Evolutionary conservation across 2,797 vertebrate genomes (phyloP), one percentile per base, ranked within the genome.

Genomic region (Selene dorsalis): DNA sequence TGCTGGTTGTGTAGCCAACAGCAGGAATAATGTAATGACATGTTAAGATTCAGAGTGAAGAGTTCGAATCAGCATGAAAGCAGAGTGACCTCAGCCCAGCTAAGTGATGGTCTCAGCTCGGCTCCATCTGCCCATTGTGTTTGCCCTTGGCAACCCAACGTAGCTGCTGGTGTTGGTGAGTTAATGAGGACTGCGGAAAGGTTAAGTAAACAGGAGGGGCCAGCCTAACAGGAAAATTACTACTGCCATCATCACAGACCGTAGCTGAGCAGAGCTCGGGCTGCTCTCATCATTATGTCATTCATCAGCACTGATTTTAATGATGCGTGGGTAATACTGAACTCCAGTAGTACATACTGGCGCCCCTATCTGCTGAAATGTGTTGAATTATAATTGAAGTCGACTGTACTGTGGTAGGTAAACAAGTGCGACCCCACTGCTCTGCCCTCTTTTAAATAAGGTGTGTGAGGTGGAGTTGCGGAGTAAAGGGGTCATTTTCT

Each of bases 141-240:
- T 92, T 94, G 93, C 92, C 92, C 92, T 89, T 93, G 92, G 94
- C 94, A 94, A 91, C 92, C 90, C 87, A 86, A 89, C 87, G 82
- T 89, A 89, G 88, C 86, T 76, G 82, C 85, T 87, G 84, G 89
- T 89, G 89, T 86, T 90, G 89, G 88, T 71, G 88, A 94, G 93
- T 92, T 95, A 95, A 95, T 95, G 93, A 95, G 94, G 91, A 90
- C 91, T 92, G 90, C 57, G 77, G 89, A 94, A 94, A 95, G 95
- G 94, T 95, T 95, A 95, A 93, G 92, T 93, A 95, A 95, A 95
- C 94, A 95, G 94, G 93, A 94, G 92, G 92, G 92, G 91, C 90
- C 80, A 60, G 87, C 80, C 90, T 93, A 91, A 93, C 89, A 87
- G 90, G 90, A 91, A 93, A 94, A 94, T 94, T 87, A 93, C 91